Conservation (phyloP, 2,113 vertebrate genomes). For the Macrotus californicus region DNA sequence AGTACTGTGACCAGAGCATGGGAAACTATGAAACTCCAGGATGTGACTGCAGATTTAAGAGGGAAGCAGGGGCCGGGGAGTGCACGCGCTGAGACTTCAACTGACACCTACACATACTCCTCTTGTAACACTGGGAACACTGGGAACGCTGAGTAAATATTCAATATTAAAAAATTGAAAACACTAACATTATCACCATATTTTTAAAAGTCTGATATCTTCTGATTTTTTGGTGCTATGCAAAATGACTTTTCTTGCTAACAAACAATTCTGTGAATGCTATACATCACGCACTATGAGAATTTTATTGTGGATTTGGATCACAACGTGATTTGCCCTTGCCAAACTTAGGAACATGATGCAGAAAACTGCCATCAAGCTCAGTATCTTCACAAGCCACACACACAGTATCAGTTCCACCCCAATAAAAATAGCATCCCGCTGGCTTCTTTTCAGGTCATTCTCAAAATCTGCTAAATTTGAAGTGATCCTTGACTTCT, state of each 20-base stretch:
- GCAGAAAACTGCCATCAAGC: not conserved
- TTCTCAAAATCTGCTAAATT: not conserved
- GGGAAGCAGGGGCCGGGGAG: not conserved
- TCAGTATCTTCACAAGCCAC: not conserved
- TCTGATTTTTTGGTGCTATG: not conserved
- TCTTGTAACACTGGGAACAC: not conserved
- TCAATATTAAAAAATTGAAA: not conserved
- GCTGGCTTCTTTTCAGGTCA: not conserved
- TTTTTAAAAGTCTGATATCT: not conserved
- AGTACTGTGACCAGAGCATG: not conserved
- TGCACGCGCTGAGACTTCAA: not conserved
- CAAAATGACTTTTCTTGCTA: constrained; percentile 7
- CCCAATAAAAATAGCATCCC: not conserved
- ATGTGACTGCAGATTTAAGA: not conserved
- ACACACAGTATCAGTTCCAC: not conserved
- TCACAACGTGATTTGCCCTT: not conserved
- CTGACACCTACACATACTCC: not conserved
- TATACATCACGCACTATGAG: not conserved
- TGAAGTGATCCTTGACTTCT: not conserved
- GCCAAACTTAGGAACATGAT: not conserved
- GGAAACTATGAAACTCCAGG: not conserved
- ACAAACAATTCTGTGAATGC: not conserved
- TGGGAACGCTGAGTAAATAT: not conserved
- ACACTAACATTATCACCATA: not conserved
- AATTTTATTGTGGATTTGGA: not conserved